A percentile compares a stretch with the other conserved stretches of the same genome.
These are phyloP conservation scores for Chironomus riparius DNA, from an alignment of 2,888 invertebrate genomes.

Conservation along the genomic window DNA sequence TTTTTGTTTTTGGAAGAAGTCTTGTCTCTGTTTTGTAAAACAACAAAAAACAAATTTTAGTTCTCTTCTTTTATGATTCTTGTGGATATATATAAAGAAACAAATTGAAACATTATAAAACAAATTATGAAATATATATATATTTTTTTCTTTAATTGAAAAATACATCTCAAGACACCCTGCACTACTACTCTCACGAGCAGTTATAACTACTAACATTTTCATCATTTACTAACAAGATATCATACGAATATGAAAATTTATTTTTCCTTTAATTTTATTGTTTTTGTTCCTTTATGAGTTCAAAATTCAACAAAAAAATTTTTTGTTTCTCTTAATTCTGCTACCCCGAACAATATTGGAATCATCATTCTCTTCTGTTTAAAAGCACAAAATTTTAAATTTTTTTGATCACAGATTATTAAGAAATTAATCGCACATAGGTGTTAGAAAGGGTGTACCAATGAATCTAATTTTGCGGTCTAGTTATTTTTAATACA, in stretches of 20 bases:
- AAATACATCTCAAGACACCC: conserved; percentile 26
- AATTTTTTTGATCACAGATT: background rate
- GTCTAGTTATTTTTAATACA: too few species aligned
- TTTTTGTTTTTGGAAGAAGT: background rate
- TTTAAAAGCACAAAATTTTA: background rate
- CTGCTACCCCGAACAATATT: background rate
- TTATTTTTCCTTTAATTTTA: background rate
- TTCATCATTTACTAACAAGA: conserved; percentile 4
- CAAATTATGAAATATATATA: background rate
- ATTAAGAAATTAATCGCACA: too few species aligned
- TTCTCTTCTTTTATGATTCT: background rate
- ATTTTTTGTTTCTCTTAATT: background rate
- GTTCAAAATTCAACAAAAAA: background rate
- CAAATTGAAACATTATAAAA: background rate
- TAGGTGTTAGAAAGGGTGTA: too few species aligned
- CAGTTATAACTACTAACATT: background rate
- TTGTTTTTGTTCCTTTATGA: background rate
- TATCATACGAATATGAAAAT: background rate
- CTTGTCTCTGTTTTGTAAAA: background rate
- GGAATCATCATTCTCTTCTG: too few species aligned
- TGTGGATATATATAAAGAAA: background rate
- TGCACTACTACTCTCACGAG: conserved; percentile 19
- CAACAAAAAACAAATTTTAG: background rate
- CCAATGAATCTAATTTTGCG: too few species aligned
- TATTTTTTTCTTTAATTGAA: conserved; percentile 2